Base-by-base conservation (phyloP, 2,888 invertebrate species). In the Drosophila anomalipes region DNA sequence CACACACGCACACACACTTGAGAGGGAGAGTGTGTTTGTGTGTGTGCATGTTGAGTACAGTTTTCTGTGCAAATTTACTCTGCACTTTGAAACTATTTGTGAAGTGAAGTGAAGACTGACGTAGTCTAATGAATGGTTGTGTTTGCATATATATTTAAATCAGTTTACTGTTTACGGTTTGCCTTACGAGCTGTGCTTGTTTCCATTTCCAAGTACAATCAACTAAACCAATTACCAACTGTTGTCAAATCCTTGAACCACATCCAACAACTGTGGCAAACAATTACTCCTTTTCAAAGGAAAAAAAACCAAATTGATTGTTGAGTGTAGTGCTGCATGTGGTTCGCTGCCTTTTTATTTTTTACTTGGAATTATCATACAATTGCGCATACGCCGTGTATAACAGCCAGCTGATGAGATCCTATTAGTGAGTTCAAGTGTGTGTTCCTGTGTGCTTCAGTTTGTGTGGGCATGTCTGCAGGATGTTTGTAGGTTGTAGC, bases 301-400 rank as follows among this genome's bases (percentile, higher is more conserved):
- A 41, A 41, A 56, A 14, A 53, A 73, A 54, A 39, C 32, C 44
- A 58, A 65, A 16, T 28, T 56, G 33, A 37, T 49, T 30, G 57
- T 41, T 10, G 49, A 35, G n/a, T 28, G 52, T 49, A 44, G 52
- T 41, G 52, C 6, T 44, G 51, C 22, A 19, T 19, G 16, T 41
- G 53, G 10, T 53, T 33, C 35, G 19, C 58, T 33, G 49, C 9
- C 52, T 26, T 56, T 60, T n/a, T n/a, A n/a, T n/a, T 44, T 44
- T 22, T 47, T 44, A 0, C 22, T 1, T 22, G 28, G 30, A 44
- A 39, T 33, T 30, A 61, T 75, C 26, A 68, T 61, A 28, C 66
- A 63, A 81, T 52, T 66, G 79, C 79, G 67, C 77, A 70, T 75
- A 70, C 70, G 72, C 60, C 63, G 14, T 58, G 79, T 63, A 62